Evolutionary conservation across 2,888 invertebrate species (phyloP), one percentile per base, ranked within the genome.

Genomic region (Didymodactylos carnosus): DNA sequence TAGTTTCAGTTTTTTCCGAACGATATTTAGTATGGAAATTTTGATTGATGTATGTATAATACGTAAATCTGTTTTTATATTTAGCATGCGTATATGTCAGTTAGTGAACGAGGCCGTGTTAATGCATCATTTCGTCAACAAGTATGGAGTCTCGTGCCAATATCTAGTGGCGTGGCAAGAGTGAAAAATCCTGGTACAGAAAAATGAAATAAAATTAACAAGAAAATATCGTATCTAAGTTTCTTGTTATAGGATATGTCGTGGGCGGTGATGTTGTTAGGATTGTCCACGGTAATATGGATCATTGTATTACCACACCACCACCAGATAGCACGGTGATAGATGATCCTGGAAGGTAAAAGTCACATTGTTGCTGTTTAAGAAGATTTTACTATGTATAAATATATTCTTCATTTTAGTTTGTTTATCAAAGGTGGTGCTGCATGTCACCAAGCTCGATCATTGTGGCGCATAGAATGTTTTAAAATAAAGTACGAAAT

Each of bases 81-180:
- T 29, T 46, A 76, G 72, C 72, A 73, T 71, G 69, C 75, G 13
- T 73, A 72, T 35, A 70, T 62, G 39, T 53, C 51, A 25, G 39
- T 29, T 25, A 69, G 35, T 69, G 69, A 46, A 35, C 70, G 39
- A 46, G 71, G 71, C 10, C n/a, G 49, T 43, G 74, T 99, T 74
- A 97, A 98, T 82, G 98, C 98, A 11, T 97, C 97, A 75, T 99
- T 99, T 86, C 98, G 98, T 85, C 97, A 98, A 73, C 99, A 98
- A 0, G 91, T 99, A 82, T 99, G 98, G 98, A 95, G 95, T 14
- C 95, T 99, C 0, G 93, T 94, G 80, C 97, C 98, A 1, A 95
- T 97, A 82, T 94, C 92, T 25, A 97, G 97, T 0, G 98, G 98
- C 49, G 91, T 93, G 77, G 93, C 95, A 40, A 88, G 93, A 51